These are phyloP conservation scores for Ceratitis capitata DNA, from an alignment of 1,140 invertebrate species.

Conservation along the genomic window DNA sequence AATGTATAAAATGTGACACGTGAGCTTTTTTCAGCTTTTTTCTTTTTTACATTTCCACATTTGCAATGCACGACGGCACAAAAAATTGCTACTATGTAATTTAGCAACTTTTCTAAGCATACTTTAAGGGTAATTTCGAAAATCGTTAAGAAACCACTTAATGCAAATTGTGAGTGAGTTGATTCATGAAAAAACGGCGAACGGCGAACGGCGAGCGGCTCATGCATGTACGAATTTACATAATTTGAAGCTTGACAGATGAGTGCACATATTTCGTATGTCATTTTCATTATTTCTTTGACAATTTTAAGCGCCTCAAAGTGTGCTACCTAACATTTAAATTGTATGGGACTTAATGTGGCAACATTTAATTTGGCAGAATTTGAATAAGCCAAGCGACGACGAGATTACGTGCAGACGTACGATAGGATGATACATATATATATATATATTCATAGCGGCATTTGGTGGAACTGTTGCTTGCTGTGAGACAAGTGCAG, in stretches of 20 bases:
- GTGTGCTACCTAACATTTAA: not conserved
- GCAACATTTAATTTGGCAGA: slow-evolving; percentile 9
- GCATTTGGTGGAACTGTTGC: not conserved
- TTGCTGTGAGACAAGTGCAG: not conserved
- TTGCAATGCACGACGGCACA: not conserved
- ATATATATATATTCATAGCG: not conserved
- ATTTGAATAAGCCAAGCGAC: not conserved
- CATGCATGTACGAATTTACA: not conserved
- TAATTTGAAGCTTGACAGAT: slow-evolving; percentile 29
- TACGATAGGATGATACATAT: not conserved
- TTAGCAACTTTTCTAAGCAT: slow-evolving; percentile 27
- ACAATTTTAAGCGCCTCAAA: not conserved
- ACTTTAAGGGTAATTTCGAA: slow-evolving; percentile 32
- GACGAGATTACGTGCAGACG: not conserved
- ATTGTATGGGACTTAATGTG: not conserved
- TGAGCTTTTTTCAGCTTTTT: not conserved
- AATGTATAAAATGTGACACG: not conserved
- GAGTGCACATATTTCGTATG: not conserved
- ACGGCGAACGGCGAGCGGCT: not conserved
- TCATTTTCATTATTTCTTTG: not conserved
- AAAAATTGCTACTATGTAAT: not conserved
- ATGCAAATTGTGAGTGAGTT: slow-evolving; percentile 25
- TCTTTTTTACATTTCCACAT: too few relatives aligned
- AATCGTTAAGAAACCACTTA: slow-evolving; percentile 34
- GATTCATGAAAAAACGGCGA: not conserved